These are phyloP conservation scores for Dynastes hyllus DNA, from an alignment of 2,888 invertebrate genomes.

Conservation along the genomic window DNA sequence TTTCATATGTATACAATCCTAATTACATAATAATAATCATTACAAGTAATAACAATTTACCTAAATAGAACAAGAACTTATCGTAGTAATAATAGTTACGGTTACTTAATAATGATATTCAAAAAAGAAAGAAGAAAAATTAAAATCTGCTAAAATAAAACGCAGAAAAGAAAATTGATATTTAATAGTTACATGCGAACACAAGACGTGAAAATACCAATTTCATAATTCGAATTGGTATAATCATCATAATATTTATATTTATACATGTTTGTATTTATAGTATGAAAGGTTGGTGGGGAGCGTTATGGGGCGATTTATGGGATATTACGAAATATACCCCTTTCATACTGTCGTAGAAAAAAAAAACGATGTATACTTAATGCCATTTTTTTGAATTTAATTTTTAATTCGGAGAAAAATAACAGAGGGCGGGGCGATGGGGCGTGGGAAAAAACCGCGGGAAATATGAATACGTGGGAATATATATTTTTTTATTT, in stretches of 20 bases:
- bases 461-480: neutral
- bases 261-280: neutral
- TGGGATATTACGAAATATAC: neutral
- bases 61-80: neutral
- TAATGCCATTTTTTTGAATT: conserved; percentile 22
- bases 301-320: too few species aligned
- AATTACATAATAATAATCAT: conserved; percentile 28
- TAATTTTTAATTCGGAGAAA: neutral
- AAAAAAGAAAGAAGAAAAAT: conserved; percentile 4
- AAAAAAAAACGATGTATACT: conserved; percentile 20
- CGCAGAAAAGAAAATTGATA: neutral
- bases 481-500: conserved; percentile 14
- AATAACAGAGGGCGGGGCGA: too few species aligned
- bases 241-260: neutral
- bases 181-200: neutral
- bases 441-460: neutral
- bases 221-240: neutral
- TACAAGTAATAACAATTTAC: neutral
- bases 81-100: neutral
- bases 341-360: neutral
- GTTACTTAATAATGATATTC: conserved; percentile 11
- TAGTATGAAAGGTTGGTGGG: neutral
- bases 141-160: neutral
- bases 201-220: conserved; percentile 10
- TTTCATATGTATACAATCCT: conserved; percentile 26